phyloP scores from a whole-genome alignment of 1,140 invertebrate species.

The Scaptomyza montana region DNA sequence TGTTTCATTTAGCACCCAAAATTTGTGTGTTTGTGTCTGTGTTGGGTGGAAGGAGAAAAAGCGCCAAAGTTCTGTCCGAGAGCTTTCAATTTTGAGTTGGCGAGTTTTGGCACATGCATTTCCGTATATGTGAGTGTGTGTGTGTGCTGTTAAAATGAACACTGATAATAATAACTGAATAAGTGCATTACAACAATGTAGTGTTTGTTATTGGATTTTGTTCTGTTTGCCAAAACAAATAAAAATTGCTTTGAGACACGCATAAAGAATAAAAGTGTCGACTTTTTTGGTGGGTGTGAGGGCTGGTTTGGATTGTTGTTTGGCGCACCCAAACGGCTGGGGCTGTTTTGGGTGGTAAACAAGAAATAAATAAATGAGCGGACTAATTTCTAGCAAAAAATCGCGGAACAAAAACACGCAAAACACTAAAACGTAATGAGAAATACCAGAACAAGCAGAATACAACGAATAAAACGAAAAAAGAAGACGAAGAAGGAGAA shows the following conservation, averaged over 20 bases:
- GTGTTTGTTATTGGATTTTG: slow-evolving; percentile 21
- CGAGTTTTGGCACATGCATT: slow-evolving; percentile 32
- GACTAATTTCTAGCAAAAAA: slow-evolving; percentile 29
- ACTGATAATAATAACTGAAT: slow-evolving; percentile 60
- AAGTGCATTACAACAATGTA: slow-evolving; percentile 33
- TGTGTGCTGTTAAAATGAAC: slow-evolving; percentile 43
- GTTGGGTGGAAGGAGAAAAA: slow-evolving; percentile 18
- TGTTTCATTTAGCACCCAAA: slow-evolving; percentile 55
- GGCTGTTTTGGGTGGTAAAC: neutral
- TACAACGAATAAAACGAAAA: too few species aligned
- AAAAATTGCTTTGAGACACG: slow-evolving; percentile 34
- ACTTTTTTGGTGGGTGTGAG: slow-evolving; percentile 12
- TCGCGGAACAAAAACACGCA: slow-evolving; percentile 22
- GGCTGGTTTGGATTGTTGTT: slow-evolving; percentile 1
- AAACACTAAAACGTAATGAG: slow-evolving; percentile 19
- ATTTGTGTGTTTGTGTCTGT: neutral
- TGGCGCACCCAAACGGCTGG: neutral
- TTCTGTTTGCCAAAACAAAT: slow-evolving; percentile 6
- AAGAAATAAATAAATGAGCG: slow-evolving; percentile 14
- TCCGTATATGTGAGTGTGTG: slow-evolving; percentile 4
- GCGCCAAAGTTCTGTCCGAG: neutral
- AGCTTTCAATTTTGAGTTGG: slow-evolving; percentile 23
- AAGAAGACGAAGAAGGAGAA: neutral
- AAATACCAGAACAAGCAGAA: slow-evolving; percentile 1
- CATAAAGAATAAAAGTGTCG: slow-evolving; percentile 38